Percentiles rank a stretch among this genome's conserved stretches.
phyloP scores from a whole-genome alignment of 2,797 vertebrate species.

The Odontamblyopus rebecca region DNA sequence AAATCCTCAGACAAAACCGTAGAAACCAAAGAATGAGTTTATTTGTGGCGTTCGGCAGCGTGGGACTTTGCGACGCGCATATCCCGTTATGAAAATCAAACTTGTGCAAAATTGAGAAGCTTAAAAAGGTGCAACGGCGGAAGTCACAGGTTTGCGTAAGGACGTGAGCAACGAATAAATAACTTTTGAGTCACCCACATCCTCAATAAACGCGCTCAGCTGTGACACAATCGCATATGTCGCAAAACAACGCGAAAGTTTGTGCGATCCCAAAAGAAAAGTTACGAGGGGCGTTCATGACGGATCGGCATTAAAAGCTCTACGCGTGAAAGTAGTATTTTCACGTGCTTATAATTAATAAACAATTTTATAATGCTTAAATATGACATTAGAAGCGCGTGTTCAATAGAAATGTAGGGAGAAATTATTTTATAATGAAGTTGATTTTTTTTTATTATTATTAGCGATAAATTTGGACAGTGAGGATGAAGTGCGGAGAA shows the following conservation, averaged over 20 bases:
- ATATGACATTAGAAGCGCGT: background rate
- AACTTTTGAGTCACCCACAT: constrained; percentile 41
- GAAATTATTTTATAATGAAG: background rate
- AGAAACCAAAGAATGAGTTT: too few relatives aligned
- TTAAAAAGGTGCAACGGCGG: constrained; percentile 42
- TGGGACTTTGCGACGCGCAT: background rate
- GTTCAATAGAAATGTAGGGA: background rate
- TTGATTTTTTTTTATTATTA: background rate
- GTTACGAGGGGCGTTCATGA: background rate
- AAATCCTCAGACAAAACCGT: too few relatives aligned
- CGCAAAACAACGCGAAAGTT: background rate
- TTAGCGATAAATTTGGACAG: background rate
- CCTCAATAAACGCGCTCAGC: constrained; percentile 18
- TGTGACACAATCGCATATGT: background rate
- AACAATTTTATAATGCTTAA: background rate
- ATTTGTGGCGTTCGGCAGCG: background rate
- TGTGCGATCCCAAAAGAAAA: background rate
- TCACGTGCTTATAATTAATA: background rate
- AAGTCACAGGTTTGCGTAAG: constrained; percentile 59
- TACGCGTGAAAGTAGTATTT: too few relatives aligned
- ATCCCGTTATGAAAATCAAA: constrained; percentile 16
- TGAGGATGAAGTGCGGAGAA: background rate
- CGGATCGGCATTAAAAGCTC: background rate
- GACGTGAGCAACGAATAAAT: constrained; percentile 31
- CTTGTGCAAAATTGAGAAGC: constrained; percentile 24